A percentile compares a stretch with the other conserved stretches of the same genome.
Evolutionary conservation across 2,888 invertebrate species (phyloP).

Genomic region (Drosophila tanythrix): DNA sequence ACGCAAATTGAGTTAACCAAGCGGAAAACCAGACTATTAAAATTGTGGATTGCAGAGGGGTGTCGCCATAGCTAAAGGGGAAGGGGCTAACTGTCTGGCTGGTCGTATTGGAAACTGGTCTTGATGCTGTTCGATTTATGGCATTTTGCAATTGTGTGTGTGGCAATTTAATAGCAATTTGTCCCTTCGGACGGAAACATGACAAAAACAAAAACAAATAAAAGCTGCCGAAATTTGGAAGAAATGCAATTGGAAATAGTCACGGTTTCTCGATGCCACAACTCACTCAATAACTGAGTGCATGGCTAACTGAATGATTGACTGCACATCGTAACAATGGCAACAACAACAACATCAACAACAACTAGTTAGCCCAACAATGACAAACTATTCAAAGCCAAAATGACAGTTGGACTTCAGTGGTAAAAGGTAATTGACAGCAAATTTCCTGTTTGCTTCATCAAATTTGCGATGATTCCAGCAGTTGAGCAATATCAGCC

Average conservation of each 20-base stretch:
- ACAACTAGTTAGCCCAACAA: constrained; percentile 21
- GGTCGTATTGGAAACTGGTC: constrained; percentile 33
- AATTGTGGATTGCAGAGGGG: constrained; percentile 53
- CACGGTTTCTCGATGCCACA: constrained; percentile 54
- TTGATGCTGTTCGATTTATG: constrained; percentile 69
- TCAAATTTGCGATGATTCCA: constrained; percentile 14
- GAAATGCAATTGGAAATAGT: constrained; percentile 78
- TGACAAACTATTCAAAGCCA: constrained; percentile 45
- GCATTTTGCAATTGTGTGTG: constrained; percentile 72
- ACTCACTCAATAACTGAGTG: constrained; percentile 29
- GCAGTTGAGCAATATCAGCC: background rate
- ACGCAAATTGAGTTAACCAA: constrained; percentile 81
- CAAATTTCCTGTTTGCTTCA: constrained; percentile 42
- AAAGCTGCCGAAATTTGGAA: constrained; percentile 70
- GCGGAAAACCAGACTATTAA: constrained; percentile 82
- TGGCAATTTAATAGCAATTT: constrained; percentile 80
- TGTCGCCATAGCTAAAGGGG: constrained; percentile 16
- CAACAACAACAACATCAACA: constrained; percentile 44
- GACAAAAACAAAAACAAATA: constrained; percentile 26
- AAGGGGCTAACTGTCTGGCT: constrained; percentile 14
- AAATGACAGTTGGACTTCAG: constrained; percentile 47
- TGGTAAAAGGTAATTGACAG: constrained; percentile 33
- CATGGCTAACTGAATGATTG: constrained; percentile 36
- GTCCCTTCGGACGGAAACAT: constrained; percentile 50
- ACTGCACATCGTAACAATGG: constrained; percentile 70